A percentile compares a stretch with the other conserved stretches of the same genome.
phyloP scores from a whole-genome alignment of 2,797 vertebrate species.

The Acipenser oxyrinchus region DNA sequence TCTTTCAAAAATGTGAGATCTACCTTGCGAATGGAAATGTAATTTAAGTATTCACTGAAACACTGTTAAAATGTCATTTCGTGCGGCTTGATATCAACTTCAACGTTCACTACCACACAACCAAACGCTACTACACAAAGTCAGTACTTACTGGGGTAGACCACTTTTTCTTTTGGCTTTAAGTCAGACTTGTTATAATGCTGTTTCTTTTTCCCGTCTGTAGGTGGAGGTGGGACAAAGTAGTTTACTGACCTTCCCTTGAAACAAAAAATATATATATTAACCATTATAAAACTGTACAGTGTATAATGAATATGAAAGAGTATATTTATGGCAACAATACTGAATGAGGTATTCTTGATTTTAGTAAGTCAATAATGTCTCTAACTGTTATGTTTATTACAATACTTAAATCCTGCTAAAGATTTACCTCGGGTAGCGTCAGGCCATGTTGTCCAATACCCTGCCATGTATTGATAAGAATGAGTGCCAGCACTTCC shows the following conservation, averaged over 20 bases:
- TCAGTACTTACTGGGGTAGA: constrained; percentile 73
- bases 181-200: constrained; percentile 48
- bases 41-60: no score
- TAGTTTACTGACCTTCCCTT: constrained; percentile 91
- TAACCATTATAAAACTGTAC: background rate
- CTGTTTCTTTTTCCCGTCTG: constrained; percentile 55
- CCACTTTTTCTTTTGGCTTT: constrained; percentile 76
- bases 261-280: constrained; percentile 26
- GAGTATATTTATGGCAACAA: background rate
- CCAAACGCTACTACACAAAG: no score
- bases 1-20: no score
- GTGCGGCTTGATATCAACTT: no score
- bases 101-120: no score
- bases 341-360: no score
- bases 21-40: no score
- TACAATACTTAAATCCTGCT: background rate
- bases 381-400: background rate
- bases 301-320: background rate
- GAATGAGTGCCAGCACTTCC: constrained; percentile 90
- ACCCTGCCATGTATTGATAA: constrained; percentile 76
- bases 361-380: background rate
- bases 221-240: constrained; percentile 80
- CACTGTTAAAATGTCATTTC: no score
- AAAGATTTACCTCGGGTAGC: constrained; percentile 76
- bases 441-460: constrained; percentile 68